Evolutionary conservation across 2,113 vertebrate species (phyloP), one percentile per base, ranked within the genome.

Genomic region (Myotis davidii): DNA sequence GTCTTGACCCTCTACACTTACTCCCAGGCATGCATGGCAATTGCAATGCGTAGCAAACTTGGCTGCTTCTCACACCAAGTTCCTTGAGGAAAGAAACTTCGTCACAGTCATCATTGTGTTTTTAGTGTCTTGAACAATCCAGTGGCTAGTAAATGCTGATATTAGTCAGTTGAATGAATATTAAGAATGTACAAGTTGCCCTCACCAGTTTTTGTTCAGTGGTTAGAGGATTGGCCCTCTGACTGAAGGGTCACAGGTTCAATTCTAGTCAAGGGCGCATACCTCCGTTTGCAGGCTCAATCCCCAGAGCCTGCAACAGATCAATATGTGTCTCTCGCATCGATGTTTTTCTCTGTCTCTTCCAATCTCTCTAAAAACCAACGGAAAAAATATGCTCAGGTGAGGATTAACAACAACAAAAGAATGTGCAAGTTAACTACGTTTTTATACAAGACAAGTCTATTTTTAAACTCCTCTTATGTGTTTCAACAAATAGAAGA

Each of bases 31-130:
- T n/a, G 32, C 3, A 16, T 23, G 25, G 7, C 32, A 25, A 20
- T 5, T 6, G 9, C 1, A 42, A 13, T 0, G 0, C 17, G 34
- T 39, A 14, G 25, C 18, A 76, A 37, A 91, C 16, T 59, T 45
- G 3, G 42, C 16, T 65, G 6, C 18, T 34, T 59, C 32, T n/a
- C 17, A 72, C 2, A 9, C 1, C 13, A 18, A 54, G 13, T 45
- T 74, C 18, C 6, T 25, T 29, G 67, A 82, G 61, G 45, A 0
- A 14, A 77, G 39, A 32, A 34, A 23, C 17, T 42, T 52, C 54
- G 16, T 29, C 50, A 84, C 67, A 2, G n/a, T 59, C 27, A 16
- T 70, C n/a, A 67, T 2, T 29, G 4, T 65, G 32, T 17, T 87
- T 85, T 86, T 64, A 69, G 11, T 7, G 29, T 50, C 42, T 56